These are phyloP conservation scores for Tamandua tetradactyla DNA, from an alignment of 2,797 vertebrate genomes.

Conservation along the genomic window DNA sequence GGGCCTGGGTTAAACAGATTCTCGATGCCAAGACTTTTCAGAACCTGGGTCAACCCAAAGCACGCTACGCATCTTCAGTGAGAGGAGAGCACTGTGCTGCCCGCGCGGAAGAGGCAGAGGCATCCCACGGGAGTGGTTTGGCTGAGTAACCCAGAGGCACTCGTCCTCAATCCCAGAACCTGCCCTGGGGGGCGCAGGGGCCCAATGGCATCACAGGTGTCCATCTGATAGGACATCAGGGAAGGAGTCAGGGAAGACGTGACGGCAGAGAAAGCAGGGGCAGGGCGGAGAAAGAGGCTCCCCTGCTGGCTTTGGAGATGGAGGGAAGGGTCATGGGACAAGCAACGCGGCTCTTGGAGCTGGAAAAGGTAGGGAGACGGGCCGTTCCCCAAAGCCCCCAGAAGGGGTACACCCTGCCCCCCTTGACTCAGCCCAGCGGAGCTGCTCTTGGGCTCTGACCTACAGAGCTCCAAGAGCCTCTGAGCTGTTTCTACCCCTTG, in stretches of 20 bases:
- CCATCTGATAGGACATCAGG: no score
- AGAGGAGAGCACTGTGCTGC: not conserved
- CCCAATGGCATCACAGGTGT: no score
- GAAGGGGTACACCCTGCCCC: not conserved
- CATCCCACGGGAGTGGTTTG: not conserved
- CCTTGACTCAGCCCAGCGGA: not conserved
- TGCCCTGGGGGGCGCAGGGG: no score
- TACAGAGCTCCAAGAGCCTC: no score
- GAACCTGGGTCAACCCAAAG: not conserved
- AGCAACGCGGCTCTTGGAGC: not conserved
- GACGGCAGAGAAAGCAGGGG: not conserved
- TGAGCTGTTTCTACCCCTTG: no score
- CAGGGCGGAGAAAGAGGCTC: fast-evolving
- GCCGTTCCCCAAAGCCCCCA: no score
- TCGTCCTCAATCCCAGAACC: no score
- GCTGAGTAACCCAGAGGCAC: no score
- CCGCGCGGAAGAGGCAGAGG: no score
- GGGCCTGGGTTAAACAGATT: not conserved
- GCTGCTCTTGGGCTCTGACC: not conserved
- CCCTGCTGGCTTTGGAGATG: not conserved
- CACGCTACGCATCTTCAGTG: not conserved
- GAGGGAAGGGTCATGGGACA: fast-evolving
- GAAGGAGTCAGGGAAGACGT: no score
- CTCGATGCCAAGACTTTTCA: not conserved
- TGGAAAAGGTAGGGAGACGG: fast-evolving